These are phyloP conservation scores for Pogonognathellus flavescens DNA, from an alignment of 1,140 invertebrate species.

Conservation along the genomic window DNA sequence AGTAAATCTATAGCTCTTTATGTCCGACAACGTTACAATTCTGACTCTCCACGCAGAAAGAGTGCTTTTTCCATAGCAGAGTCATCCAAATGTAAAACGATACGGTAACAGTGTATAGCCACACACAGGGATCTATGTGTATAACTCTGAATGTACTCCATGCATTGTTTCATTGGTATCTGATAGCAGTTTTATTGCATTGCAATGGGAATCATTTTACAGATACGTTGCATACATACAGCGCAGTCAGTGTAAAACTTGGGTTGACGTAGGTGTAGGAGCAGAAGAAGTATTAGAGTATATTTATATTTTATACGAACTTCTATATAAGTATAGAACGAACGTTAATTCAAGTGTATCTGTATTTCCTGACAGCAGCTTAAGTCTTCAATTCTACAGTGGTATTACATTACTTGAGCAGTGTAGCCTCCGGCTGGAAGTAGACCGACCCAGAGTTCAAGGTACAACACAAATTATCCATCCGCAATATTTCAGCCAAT, in stretches of 20 bases:
- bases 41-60: too few species aligned
- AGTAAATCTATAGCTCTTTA: slow-evolving; percentile 45
- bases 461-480: slow-evolving; percentile 50
- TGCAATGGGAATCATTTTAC: too few species aligned
- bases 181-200: too few species aligned
- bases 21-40: slow-evolving; percentile 15
- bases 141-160: neutral
- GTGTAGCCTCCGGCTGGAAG: slow-evolving; percentile 13
- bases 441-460: neutral
- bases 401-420: neutral
- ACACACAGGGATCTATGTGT: too few species aligned
- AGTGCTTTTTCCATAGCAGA: too few species aligned
- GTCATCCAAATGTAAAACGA: too few species aligned
- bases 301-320: too few species aligned
- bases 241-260: too few species aligned
- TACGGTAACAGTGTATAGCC: too few species aligned
- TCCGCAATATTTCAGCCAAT: slow-evolving; percentile 47
- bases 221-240: too few species aligned
- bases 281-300: neutral
- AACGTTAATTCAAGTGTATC: slow-evolving; percentile 22
- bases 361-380: slow-evolving; percentile 35
- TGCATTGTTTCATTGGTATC: neutral
- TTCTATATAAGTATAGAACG: neutral
- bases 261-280: too few species aligned
- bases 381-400: slow-evolving; percentile 27